Conservation (phyloP, 2,888 invertebrate genomes). For the Acanthosepion lycidas region DNA sequence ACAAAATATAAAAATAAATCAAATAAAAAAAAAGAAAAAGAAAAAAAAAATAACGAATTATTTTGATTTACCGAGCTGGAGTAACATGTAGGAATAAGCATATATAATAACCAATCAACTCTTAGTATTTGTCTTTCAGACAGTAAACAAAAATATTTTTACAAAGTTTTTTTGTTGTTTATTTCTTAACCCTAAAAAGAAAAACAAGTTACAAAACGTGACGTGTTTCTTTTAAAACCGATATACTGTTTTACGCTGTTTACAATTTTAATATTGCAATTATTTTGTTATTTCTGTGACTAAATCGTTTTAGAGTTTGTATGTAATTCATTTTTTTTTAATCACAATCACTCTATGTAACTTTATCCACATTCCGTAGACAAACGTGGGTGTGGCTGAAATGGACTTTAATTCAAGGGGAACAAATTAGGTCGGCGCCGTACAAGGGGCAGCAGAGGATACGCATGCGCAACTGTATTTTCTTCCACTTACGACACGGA, state of each 20-base stretch:
- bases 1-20: no score
- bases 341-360: background rate
- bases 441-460: slow-evolving; percentile 17
- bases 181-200: no score
- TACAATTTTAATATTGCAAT: background rate
- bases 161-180: no score
- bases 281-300: background rate
- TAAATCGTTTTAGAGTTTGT: background rate
- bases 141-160: no score
- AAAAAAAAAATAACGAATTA: no score
- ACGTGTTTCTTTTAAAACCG: background rate
- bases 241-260: no score
- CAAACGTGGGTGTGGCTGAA: slow-evolving; percentile 33
- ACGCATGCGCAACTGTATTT: background rate
- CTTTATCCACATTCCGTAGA: slow-evolving; percentile 13
- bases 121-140: no score
- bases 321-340: no score
- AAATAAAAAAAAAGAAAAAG: no score
- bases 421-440: slow-evolving; percentile 14
- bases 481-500: slow-evolving; percentile 13
- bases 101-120: no score
- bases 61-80: no score
- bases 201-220: background rate
- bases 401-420: slow-evolving; percentile 23
- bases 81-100: no score